Evolutionary conservation across 2,113 vertebrate species (phyloP).

Genomic region (Cervus canadensis): DNA sequence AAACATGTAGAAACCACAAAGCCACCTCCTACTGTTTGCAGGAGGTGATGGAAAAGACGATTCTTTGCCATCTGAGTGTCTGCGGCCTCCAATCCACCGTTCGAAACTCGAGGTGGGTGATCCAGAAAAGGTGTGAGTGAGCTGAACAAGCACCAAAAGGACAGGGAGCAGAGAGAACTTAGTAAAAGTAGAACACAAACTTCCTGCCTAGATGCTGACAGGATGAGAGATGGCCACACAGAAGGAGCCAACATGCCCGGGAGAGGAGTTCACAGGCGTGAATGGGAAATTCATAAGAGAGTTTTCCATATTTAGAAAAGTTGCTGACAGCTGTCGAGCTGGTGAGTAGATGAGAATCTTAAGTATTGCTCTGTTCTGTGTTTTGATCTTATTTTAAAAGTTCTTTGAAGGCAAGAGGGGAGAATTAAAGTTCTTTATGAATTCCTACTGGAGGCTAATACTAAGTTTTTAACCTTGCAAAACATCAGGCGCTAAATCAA

Average conservation of each 20-base stretch:
- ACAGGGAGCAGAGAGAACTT: background rate
- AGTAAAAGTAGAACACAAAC: background rate
- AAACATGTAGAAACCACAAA: background rate
- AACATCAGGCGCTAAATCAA: background rate
- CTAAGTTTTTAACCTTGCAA: background rate
- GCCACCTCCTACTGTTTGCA: background rate
- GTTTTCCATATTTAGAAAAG: background rate
- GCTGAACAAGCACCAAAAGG: background rate
- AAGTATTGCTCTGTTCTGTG: background rate
- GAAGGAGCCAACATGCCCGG: background rate
- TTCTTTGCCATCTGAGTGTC: background rate
- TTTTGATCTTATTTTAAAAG: background rate
- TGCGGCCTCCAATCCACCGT: background rate
- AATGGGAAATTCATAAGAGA: background rate
- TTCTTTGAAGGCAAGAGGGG: background rate
- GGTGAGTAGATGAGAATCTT: background rate
- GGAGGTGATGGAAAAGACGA: background rate
- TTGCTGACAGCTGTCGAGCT: background rate
- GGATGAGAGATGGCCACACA: rapidly evolving
- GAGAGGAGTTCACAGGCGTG: too few species aligned
- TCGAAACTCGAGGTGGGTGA: background rate
- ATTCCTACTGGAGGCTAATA: background rate
- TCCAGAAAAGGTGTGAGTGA: rapidly evolving
- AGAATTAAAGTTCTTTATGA: background rate
- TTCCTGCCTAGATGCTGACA: background rate